Conservation (phyloP, 2,888 invertebrate species). For the Sesia apiformis region DNA sequence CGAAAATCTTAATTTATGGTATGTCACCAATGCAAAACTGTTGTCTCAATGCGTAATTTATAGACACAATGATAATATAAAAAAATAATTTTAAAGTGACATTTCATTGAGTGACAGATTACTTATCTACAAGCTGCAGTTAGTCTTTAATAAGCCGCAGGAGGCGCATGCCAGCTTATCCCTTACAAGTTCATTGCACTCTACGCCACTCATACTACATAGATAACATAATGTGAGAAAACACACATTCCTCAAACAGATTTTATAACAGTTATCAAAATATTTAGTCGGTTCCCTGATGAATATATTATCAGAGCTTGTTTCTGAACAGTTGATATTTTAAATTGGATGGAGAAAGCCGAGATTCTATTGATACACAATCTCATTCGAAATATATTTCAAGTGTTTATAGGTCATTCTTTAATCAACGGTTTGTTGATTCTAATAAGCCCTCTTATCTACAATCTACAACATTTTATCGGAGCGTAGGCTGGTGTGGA, state of each 20-base stretch:
- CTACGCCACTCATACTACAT: conserved; percentile 18
- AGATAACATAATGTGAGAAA: conserved; percentile 50
- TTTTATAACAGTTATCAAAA: conserved; percentile 37
- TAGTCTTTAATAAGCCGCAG: conserved; percentile 9
- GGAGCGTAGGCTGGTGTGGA: too few species aligned
- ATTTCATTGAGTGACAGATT: too few species aligned
- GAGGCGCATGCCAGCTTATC: conserved; percentile 28
- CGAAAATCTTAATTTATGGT: too few species aligned
- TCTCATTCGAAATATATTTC: background rate
- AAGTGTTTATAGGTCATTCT: background rate
- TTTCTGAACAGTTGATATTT: conserved; percentile 2
- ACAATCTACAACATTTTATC: background rate
- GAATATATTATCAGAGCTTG: conserved; percentile 10
- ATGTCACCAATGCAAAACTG: too few species aligned
- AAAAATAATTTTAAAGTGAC: too few species aligned
- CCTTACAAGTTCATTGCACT: conserved; percentile 39
- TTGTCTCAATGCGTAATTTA: too few species aligned
- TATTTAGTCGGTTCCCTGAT: conserved; percentile 28
- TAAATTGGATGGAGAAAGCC: background rate
- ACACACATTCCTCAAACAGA: conserved; percentile 28
- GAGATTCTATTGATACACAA: background rate
- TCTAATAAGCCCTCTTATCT: background rate
- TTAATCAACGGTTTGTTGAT: background rate
- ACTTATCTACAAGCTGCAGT: background rate
- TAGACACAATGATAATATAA: too few species aligned